phyloP scores from a whole-genome alignment of 2,113 vertebrate species.

The Edolisoma coerulescens region DNA sequence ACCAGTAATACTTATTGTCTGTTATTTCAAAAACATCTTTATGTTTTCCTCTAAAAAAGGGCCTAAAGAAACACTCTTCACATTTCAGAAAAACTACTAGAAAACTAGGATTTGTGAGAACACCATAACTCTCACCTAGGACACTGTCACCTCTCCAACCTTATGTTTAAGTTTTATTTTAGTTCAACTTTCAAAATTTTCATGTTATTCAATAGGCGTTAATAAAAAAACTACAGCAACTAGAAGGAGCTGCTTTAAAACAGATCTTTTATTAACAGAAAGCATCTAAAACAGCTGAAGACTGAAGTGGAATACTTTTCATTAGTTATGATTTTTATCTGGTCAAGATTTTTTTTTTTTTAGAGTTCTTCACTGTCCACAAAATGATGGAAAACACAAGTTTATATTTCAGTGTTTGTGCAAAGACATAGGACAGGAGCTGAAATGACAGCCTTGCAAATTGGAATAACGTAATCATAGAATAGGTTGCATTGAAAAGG shows the following conservation, averaged over 20 bases:
- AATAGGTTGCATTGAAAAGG: neutral
- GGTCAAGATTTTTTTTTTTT: neutral
- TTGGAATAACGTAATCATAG: neutral
- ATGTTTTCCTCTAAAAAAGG: neutral
- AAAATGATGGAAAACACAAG: neutral
- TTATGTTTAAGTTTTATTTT: neutral
- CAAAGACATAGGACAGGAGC: neutral
- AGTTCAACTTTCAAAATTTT: neutral
- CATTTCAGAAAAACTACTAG: neutral
- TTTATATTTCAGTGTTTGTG: neutral
- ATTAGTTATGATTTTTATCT: neutral
- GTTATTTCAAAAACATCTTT: neutral
- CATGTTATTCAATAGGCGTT: neutral
- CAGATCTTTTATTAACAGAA: neutral
- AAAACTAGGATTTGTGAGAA: neutral
- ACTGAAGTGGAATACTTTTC: neutral
- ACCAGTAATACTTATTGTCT: neutral
- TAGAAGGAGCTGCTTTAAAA: neutral
- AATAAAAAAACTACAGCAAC: neutral
- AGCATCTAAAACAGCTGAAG: neutral
- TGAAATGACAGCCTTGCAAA: neutral
- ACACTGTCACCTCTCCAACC: neutral
- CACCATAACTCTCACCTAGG: neutral
- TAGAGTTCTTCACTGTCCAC: neutral
- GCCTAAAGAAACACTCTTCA: neutral